Evolutionary conservation across 1,140 invertebrate species (phyloP).

Genomic region (Lepidurus apus): DNA sequence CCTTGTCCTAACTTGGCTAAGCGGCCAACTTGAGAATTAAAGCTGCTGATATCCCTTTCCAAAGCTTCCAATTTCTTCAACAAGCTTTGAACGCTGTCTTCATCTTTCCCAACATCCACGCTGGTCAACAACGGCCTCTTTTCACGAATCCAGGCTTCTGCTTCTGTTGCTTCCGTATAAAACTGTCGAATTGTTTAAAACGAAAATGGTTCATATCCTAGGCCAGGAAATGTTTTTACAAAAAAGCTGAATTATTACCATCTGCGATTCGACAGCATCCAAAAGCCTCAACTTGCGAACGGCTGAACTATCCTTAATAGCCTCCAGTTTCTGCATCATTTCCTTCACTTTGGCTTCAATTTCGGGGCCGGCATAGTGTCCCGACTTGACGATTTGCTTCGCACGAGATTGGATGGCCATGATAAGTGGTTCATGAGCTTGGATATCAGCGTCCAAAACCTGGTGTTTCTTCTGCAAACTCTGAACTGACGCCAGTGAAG

Average conservation of each 20-base stretch:
- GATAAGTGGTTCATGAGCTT: slow-evolving; percentile 74
- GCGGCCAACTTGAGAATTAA: slow-evolving; percentile 61
- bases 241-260: slow-evolving; percentile 48
- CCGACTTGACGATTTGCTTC: slow-evolving; percentile 68
- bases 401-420: slow-evolving; percentile 62
- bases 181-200: slow-evolving; percentile 52
- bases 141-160: slow-evolving; percentile 78
- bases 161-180: slow-evolving; percentile 78
- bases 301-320: slow-evolving; percentile 64
- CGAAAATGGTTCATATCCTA: not conserved
- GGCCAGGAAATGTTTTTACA: not conserved
- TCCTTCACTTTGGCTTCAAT: slow-evolving; percentile 61
- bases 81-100: slow-evolving; percentile 65
- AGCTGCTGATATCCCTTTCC: slow-evolving; percentile 68
- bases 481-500: slow-evolving; percentile 82
- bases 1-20: slow-evolving; percentile 59
- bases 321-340: slow-evolving; percentile 57
- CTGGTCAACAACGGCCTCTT: slow-evolving; percentile 68
- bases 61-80: slow-evolving; percentile 75
- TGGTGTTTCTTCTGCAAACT: slow-evolving; percentile 93
- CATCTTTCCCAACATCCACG: slow-evolving; percentile 76
- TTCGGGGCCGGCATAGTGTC: slow-evolving; percentile 70
- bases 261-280: slow-evolving; percentile 79
- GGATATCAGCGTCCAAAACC: slow-evolving; percentile 73
- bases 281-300: slow-evolving; percentile 63